A percentile compares a stretch with the other conserved stretches of the same genome.
These are phyloP conservation scores for Tinea pellionella DNA, from an alignment of 2,888 invertebrate genomes.

Conservation along the genomic window DNA sequence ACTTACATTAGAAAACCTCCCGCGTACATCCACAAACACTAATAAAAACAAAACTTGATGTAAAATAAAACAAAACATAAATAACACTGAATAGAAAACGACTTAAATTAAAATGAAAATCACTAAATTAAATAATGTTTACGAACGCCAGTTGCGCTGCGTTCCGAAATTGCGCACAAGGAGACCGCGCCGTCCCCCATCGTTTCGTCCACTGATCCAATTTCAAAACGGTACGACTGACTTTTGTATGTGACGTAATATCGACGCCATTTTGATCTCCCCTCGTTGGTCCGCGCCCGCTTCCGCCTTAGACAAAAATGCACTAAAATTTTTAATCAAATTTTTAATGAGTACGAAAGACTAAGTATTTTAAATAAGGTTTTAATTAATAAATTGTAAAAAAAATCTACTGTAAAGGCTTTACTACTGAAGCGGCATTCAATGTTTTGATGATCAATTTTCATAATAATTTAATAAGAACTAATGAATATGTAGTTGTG, in stretches of 20 bases:
- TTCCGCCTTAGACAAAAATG: conserved; percentile 3
- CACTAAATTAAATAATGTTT: neutral
- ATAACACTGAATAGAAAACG: neutral
- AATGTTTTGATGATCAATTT: no score
- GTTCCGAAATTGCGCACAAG: neutral
- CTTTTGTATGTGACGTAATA: conserved; percentile 10
- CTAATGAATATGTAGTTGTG: no score
- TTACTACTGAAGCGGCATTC: no score
- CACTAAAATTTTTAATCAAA: conserved; percentile 2
- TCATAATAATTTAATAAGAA: no score
- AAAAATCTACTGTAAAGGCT: no score
- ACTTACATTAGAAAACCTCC: neutral
- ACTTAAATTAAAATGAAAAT: neutral
- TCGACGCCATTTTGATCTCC: conserved; percentile 11
- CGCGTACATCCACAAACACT: neutral
- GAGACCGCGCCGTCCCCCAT: neutral
- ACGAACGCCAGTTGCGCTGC: neutral
- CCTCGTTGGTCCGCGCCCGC: conserved; percentile 2
- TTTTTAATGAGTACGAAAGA: neutral
- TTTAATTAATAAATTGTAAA: no score
- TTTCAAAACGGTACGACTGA: conserved; percentile 12
- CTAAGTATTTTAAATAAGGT: neutral
- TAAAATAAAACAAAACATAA: neutral
- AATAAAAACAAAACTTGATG: neutral
- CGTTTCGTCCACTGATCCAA: conserved; percentile 12